phyloP scores from a whole-genome alignment of 1,140 invertebrate genomes.

The Delia radicum region DNA sequence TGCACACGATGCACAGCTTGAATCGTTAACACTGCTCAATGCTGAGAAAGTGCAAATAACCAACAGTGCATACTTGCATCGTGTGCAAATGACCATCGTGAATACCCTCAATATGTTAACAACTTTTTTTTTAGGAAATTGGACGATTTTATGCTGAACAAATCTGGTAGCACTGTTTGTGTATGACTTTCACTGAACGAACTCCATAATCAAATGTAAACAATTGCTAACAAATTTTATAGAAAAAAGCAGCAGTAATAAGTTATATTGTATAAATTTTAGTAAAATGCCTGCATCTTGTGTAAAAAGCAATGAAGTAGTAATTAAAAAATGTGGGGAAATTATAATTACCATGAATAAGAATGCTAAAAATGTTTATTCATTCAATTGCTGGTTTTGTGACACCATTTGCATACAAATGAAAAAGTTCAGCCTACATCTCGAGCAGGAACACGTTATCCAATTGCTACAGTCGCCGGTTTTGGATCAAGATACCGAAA shows the following conservation, averaged over 20 bases:
- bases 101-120: too few relatives aligned
- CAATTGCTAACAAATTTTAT: neutral
- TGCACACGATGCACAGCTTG: too few relatives aligned
- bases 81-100: too few relatives aligned
- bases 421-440: slow-evolving; percentile 5
- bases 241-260: too few relatives aligned
- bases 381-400: slow-evolving; percentile 23
- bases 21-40: too few relatives aligned
- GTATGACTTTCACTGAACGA: too few relatives aligned
- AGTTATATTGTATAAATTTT: too few relatives aligned
- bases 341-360: slow-evolving; percentile 14
- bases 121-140: too few relatives aligned
- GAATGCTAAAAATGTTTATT: neutral
- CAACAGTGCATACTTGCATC: too few relatives aligned
- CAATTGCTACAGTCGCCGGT: neutral
- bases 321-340: slow-evolving; percentile 22
- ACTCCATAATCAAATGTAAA: neutral
- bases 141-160: too few relatives aligned
- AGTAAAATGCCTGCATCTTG: neutral
- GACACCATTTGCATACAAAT: slow-evolving; percentile 12
- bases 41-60: too few relatives aligned
- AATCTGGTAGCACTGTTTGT: too few relatives aligned
- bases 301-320: neutral
- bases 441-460: slow-evolving; percentile 1
- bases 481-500: neutral